These are phyloP conservation scores for Poeciliopsis turrubarensis DNA, from an alignment of 2,113 vertebrate species.

Conservation along the genomic window DNA sequence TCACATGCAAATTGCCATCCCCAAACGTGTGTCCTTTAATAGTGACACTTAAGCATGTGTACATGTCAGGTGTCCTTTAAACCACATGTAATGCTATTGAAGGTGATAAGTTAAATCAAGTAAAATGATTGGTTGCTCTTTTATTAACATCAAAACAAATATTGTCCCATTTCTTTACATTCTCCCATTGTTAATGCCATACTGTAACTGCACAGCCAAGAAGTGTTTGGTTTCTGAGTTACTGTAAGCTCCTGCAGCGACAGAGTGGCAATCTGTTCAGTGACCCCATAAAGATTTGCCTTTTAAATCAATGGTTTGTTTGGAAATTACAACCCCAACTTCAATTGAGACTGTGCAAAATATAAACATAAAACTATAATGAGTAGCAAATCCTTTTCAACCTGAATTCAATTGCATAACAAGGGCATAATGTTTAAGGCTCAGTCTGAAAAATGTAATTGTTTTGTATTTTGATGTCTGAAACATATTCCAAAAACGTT, in stretches of 20 bases:
- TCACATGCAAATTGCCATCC: constrained; percentile 73
- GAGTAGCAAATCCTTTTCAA: no score
- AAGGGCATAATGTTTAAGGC: no score
- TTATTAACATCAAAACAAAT: neutral
- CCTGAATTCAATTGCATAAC: no score
- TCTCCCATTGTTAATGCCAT: neutral
- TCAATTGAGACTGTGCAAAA: no score
- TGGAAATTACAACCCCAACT: no score
- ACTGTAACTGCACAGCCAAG: neutral
- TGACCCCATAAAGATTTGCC: no score
- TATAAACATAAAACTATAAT: no score
- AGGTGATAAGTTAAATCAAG: neutral
- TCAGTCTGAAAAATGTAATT: no score
- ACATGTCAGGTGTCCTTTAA: neutral
- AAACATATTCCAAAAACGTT: no score
- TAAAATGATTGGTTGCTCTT: neutral
- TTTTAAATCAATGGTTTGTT: no score
- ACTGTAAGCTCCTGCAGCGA: neutral
- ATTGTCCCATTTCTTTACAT: neutral
- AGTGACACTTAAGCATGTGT: constrained; percentile 11
- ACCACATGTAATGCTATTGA: neutral
- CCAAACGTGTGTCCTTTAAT: constrained; percentile 48
- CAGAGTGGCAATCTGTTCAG: no score
- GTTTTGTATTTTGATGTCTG: no score
- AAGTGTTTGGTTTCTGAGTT: neutral